Evolutionary conservation across 2,888 invertebrate species (phyloP), one percentile per base, ranked within the genome.

Genomic region (Cryptocephalus moraei): DNA sequence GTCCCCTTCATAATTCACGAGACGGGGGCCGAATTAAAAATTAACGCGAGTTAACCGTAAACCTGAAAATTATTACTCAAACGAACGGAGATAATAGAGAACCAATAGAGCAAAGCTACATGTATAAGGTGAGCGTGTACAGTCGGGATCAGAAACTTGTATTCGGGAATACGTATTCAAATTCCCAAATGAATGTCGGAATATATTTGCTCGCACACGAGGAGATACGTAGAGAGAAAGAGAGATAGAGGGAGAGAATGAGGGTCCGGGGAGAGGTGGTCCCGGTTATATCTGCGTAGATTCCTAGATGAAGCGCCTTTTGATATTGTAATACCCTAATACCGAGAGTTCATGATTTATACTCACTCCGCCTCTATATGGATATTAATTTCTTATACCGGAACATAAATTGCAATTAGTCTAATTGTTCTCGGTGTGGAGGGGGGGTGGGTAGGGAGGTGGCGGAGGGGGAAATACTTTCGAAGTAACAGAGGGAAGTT

Each of bases 261-360:
- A 6, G 3, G 22, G 22, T 22, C 22, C n/a, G n/a, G n/a, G 22
- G 22, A 6, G 22, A 22, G 22, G 22, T 6, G 22, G 22, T 22
- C 22, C n/a, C 54, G 58, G 63, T 61, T 65, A 64, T 67, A 63
- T 63, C 61, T 61, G 60, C 62, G 60, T 58, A 58, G 66, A 65
- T 65, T 66, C 64, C 60, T 62, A 64, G 66, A 67, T 66, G 65
- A 64, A 66, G 62, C 63, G 62, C 68, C 68, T 69, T 22, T 69
- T 68, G 69, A 69, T 69, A 69, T 68, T 68, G 65, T 66, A 68
- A 68, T 68, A 66, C 64, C 63, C 65, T 65, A 61, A 60, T 63
- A 62, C 62, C 64, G 62, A 64, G 22, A 22, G 61, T 66, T 65
- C 59, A 68, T 68, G 67, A 68, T 67, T 67, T 67, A 67, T 67